phyloP scores from a whole-genome alignment of 2,797 vertebrate species.

The Lepus townsendii region DNA sequence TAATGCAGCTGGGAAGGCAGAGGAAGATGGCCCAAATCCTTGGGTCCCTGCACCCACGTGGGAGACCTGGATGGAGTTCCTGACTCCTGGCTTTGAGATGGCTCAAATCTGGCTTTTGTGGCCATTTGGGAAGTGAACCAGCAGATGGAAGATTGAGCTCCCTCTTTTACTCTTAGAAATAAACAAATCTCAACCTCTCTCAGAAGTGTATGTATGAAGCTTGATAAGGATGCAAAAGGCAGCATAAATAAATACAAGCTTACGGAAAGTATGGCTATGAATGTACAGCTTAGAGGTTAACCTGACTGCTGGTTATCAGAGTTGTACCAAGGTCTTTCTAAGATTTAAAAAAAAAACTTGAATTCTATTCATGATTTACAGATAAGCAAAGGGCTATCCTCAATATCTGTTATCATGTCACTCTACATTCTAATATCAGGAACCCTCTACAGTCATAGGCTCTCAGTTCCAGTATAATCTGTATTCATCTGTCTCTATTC shows the following conservation, averaged over 20 bases:
- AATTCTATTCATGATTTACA: constrained; percentile 3
- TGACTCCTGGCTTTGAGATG: too few relatives aligned
- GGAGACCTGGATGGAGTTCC: too few relatives aligned
- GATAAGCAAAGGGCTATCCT: background rate
- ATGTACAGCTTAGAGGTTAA: background rate
- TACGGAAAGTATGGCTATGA: background rate
- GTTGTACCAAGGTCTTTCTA: background rate
- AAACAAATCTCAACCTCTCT: background rate
- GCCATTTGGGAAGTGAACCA: too few relatives aligned
- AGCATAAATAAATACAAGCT: background rate
- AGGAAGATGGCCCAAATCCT: too few relatives aligned
- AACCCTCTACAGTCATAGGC: background rate
- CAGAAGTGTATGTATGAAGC: background rate
- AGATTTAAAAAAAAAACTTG: background rate
- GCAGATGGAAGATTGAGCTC: too few relatives aligned
- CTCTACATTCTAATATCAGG: background rate
- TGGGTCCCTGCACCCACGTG: too few relatives aligned
- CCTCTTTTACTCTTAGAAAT: too few relatives aligned
- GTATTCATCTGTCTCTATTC: background rate
- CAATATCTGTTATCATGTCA: background rate
- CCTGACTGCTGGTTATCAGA: background rate
- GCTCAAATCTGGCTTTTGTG: too few relatives aligned
- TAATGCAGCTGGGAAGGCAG: too few relatives aligned
- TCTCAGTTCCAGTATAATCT: background rate
- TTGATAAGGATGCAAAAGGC: background rate